phyloP scores from a whole-genome alignment of 2,797 vertebrate genomes.

The Hipposideros larvatus region DNA sequence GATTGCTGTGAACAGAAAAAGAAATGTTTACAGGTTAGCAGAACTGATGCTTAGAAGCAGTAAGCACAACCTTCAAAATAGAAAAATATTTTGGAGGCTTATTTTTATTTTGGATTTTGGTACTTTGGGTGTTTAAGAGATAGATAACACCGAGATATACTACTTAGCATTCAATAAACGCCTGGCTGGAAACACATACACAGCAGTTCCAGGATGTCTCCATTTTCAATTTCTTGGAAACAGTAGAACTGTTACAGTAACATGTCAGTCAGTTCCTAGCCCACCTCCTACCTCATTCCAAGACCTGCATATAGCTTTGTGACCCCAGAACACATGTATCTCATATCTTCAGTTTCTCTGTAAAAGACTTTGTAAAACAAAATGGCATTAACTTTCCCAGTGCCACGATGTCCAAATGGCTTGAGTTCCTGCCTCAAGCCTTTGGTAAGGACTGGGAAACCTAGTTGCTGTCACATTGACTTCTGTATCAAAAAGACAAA shows the following conservation, averaged over 20 bases:
- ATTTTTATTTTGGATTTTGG: slow-evolving; percentile 28
- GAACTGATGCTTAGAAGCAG: neutral
- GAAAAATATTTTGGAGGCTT: neutral
- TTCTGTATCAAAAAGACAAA: neutral
- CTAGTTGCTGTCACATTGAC: neutral
- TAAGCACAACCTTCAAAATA: neutral
- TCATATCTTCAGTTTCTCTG: neutral
- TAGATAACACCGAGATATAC: neutral
- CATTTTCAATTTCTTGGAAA: neutral
- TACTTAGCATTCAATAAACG: neutral
- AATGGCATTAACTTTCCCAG: neutral
- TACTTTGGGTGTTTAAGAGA: neutral
- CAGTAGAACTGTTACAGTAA: neutral
- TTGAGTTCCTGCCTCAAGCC: neutral
- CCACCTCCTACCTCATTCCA: neutral
- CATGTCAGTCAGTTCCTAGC: neutral
- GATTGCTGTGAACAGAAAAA: neutral
- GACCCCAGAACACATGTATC: neutral
- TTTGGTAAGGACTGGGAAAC: neutral
- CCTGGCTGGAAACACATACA: neutral
- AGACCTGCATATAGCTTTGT: neutral
- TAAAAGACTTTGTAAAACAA: neutral
- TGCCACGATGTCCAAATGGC: neutral
- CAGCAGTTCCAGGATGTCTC: neutral
- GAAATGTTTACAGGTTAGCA: neutral